Evolutionary conservation across 2,797 vertebrate species (phyloP).

Genomic region (Huso huso): DNA sequence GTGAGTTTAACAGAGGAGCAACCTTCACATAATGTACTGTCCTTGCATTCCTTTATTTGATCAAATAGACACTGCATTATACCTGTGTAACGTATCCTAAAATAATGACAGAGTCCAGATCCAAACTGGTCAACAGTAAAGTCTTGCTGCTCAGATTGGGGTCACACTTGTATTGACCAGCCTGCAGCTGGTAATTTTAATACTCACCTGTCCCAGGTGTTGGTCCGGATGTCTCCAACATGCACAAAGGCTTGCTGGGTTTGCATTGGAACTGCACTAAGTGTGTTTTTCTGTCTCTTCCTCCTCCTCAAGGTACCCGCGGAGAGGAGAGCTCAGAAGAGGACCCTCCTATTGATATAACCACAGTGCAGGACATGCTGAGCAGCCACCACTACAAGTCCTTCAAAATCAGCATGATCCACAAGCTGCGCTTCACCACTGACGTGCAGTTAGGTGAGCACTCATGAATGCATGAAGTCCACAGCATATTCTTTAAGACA

Average conservation of each 20-base stretch:
- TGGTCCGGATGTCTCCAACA: no score
- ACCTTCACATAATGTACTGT: slow-evolving; percentile 44
- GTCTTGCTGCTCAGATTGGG: no score
- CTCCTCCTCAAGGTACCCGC: slow-evolving; percentile 68
- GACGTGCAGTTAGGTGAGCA: slow-evolving; percentile 89
- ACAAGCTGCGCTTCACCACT: slow-evolving; percentile 92
- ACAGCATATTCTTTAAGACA: no score
- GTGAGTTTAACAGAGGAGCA: slow-evolving; percentile 60
- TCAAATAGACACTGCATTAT: no score
- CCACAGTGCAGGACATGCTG: slow-evolving; percentile 92
- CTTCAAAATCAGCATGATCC: slow-evolving; percentile 98
- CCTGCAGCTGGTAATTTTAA: no score
- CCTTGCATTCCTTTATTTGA: slow-evolving; percentile 22
- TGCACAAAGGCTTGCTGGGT: not conserved
- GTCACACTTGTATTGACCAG: no score
- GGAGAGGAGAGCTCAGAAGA: slow-evolving; percentile 92
- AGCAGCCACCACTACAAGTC: slow-evolving; percentile 98
- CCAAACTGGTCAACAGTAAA: no score
- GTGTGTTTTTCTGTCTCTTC: slow-evolving; percentile 35
- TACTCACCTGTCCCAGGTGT: no score
- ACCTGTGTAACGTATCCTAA: no score
- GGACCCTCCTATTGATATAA: slow-evolving; percentile 90
- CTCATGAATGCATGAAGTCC: no score
- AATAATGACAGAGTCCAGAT: no score
- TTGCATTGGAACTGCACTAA: slow-evolving; percentile 24